Conservation (phyloP, 2,113 vertebrate species). For the Cyanistes caeruleus region DNA sequence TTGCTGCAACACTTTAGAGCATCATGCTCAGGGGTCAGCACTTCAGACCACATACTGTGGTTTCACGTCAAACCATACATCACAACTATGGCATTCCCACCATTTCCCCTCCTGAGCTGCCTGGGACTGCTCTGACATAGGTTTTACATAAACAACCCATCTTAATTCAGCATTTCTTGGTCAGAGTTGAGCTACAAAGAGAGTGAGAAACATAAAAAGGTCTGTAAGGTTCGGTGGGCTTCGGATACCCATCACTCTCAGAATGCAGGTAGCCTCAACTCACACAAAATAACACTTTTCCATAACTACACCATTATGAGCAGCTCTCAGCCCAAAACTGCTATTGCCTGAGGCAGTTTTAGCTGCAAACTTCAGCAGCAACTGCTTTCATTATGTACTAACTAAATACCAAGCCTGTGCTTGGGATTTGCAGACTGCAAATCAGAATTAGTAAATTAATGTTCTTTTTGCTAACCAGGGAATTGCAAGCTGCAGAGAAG, state of each 20-base stretch:
- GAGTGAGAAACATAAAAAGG: background rate
- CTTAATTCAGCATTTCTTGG: background rate
- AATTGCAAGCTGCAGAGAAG: background rate
- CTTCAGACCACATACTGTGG: background rate
- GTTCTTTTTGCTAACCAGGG: background rate
- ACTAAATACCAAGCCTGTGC: background rate
- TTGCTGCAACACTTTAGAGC: background rate
- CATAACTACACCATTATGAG: background rate
- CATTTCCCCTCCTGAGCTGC: background rate
- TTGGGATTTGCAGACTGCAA: background rate
- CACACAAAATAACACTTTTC: background rate
- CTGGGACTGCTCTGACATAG: background rate
- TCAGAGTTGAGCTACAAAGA: background rate
- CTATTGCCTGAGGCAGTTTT: background rate
- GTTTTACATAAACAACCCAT: background rate
- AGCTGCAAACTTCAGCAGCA: background rate
- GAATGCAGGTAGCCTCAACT: background rate
- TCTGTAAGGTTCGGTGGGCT: background rate
- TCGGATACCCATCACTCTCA: background rate
- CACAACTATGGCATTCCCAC: slow-evolving; percentile 13
- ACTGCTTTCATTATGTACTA: background rate
- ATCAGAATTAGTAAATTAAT: background rate
- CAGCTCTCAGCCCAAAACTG: background rate
- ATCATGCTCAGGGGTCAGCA: background rate
- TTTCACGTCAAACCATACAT: slow-evolving; percentile 27